A percentile compares a stretch with the other conserved stretches of the same genome.
Conservation (phyloP, 2,797 vertebrate genomes). For the Sebastolobus altivelis region DNA sequence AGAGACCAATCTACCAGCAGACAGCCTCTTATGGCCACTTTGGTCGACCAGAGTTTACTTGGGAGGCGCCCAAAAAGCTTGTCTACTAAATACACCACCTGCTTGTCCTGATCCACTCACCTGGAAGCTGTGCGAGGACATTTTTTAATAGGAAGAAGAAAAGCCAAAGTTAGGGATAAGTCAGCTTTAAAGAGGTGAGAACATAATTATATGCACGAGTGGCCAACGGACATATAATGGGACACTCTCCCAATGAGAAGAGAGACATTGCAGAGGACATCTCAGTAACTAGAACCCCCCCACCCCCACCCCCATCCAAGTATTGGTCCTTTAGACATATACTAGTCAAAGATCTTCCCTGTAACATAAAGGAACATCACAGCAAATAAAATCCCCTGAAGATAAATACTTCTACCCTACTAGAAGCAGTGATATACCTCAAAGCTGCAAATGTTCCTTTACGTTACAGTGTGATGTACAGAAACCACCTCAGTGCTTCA, state of each 20-base stretch:
- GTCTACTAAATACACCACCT: conserved; percentile 77
- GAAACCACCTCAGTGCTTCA: conserved; percentile 38
- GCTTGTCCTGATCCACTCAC: conserved; percentile 14
- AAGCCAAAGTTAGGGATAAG: conserved; percentile 59
- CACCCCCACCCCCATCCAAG: background rate
- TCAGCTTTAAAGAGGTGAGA: conserved; percentile 47
- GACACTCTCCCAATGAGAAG: conserved; percentile 33
- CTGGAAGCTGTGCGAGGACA: conserved; percentile 24
- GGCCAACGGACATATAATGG: conserved; percentile 31
- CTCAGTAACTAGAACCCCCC: background rate
- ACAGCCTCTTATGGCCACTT: conserved; percentile 98
- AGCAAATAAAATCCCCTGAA: conserved; percentile 9
- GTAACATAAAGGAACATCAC: conserved; percentile 11
- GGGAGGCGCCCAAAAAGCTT: conserved; percentile 93
- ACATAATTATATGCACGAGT: conserved; percentile 28
- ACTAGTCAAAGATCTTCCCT: conserved; percentile 22
- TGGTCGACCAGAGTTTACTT: conserved; percentile 92
- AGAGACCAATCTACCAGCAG: conserved; percentile 95
- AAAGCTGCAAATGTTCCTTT: conserved; percentile 39
- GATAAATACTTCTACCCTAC: conserved; percentile 11
- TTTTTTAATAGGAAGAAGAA: conserved; percentile 39
- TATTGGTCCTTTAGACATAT: conserved; percentile 31
- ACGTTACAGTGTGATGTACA: conserved; percentile 1
- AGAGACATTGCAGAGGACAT: conserved; percentile 25
- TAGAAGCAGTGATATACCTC: conserved; percentile 32